These are phyloP conservation scores for Donacobius atricapilla DNA, from an alignment of 2,113 vertebrate genomes.

Conservation along the genomic window DNA sequence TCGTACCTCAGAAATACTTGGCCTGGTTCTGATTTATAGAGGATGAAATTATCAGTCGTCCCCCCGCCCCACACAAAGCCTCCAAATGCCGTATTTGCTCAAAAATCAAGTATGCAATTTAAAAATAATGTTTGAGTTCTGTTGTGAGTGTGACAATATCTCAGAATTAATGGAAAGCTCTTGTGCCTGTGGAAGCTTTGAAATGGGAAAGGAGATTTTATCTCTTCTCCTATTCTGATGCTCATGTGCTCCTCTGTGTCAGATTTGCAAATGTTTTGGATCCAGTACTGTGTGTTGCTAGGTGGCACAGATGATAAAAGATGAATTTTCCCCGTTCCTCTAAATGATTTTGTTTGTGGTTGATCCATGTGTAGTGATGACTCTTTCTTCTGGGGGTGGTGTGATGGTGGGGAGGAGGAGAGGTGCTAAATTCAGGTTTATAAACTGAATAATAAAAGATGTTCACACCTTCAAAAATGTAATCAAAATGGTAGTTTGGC, in stretches of 20 bases:
- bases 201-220: not conserved
- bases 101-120: not conserved
- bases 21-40: not conserved
- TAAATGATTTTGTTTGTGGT: conserved; percentile 20
- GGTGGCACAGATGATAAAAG: conserved; percentile 53
- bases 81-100: not conserved
- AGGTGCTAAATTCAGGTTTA: conserved; percentile 46
- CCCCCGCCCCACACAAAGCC: not conserved
- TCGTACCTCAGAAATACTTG: not conserved
- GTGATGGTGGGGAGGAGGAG: conserved; percentile 34
- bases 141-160: not conserved
- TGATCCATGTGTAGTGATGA: conserved; percentile 15
- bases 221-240: not conserved
- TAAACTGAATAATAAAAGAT: conserved; percentile 47
- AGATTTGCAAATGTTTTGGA: not conserved
- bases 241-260: not conserved
- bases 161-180: not conserved
- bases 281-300: conserved; percentile 24
- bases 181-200: not conserved
- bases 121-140: not conserved
- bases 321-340: conserved; percentile 26
- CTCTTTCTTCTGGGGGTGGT: conserved; percentile 21
- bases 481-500: not conserved
- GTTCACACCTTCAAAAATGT: conserved; percentile 37
- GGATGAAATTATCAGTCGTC: not conserved